Conservation (phyloP, 2,113 vertebrate genomes). For the Epinephelus moara region DNA sequence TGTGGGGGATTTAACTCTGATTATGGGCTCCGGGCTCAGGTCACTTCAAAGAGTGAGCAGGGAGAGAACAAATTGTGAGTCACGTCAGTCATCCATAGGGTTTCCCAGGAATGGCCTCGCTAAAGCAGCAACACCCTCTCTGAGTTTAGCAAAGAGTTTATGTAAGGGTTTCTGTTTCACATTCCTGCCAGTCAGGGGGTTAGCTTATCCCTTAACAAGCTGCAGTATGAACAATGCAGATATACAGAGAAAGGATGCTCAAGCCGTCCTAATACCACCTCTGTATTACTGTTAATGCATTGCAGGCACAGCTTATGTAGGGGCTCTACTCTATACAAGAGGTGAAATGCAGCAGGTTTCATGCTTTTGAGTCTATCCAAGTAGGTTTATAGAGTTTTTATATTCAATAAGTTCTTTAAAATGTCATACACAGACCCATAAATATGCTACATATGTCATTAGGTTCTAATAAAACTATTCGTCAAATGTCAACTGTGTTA, state of each 20-base stretch:
- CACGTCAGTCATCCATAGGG: conserved; percentile 56
- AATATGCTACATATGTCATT: background rate
- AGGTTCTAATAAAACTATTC: background rate
- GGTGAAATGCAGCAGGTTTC: too few species aligned
- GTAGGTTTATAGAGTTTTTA: background rate
- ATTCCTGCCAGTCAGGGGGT: conserved; percentile 63
- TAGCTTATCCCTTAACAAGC: conserved; percentile 47
- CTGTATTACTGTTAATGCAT: background rate
- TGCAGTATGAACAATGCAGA: conserved; percentile 36
- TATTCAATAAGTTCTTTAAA: background rate
- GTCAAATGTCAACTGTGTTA: background rate
- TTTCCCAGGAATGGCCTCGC: conserved; percentile 59
- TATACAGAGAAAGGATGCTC: conserved; percentile 17
- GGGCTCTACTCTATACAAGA: too few species aligned
- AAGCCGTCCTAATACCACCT: background rate
- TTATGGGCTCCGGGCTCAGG: conserved; percentile 46
- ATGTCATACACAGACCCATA: background rate
- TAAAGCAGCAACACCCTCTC: conserved; percentile 53
- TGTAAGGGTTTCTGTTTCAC: conserved; percentile 67
- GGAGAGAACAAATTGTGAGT: conserved; percentile 64
- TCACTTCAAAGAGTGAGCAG: conserved; percentile 59
- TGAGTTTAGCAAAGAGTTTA: conserved; percentile 64
- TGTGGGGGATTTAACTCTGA: conserved; percentile 58
- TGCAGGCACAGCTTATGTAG: background rate
- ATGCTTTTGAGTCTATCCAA: too few species aligned